Evolutionary conservation across 2,888 invertebrate genomes (phyloP), one percentile per base, ranked within the genome.

Genomic region (Pandemis heparana): DNA sequence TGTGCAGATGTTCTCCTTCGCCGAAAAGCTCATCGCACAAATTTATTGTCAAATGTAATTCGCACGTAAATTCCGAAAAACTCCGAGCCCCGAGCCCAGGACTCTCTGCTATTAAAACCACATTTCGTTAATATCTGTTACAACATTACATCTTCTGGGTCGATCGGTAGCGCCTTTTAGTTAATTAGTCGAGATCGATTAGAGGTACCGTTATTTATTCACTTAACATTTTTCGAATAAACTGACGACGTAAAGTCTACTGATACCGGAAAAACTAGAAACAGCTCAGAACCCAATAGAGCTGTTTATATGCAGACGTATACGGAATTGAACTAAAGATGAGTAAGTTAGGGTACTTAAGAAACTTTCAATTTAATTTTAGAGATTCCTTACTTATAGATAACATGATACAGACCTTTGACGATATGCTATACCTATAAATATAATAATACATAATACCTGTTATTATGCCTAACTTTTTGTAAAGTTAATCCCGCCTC

Each of bases 401-500:
- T 32, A 32, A 0, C 23, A 32, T 32, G 1, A 32, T 32, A 4
- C 23, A 48, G 14, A n/a, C 48, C n/a, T 18, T 53, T 53, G 16
- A 16, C 7, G 9, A 53, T n/a, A 53, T 18, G 53, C 16, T 53
- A 18, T 53, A 53, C 53, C 53, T 18, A 53, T 7, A 53, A n/a
- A 56, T n/a, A 48, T 60, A 48, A 32, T 32, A 32, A 32, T 32
- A 32, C 23, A 48, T 53, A 18, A 72, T 56, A 67, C 62, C 56
- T 72, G 62, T 68, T 56, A 72, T 72, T 71, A 71, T 63, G 18
- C 46, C 46, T 48, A 59, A 59, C 46, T 73, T 73, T 77, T 78
- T 75, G 74, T 75, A 61, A 63, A 64, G 70, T 61, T 70, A 75
- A 77, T 77, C 77, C 79, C 80, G 77, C 77, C 78, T 77, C 67